Evolutionary conservation across 2,797 vertebrate genomes (phyloP).

Genomic region (Centroberyx gerrardi): DNA sequence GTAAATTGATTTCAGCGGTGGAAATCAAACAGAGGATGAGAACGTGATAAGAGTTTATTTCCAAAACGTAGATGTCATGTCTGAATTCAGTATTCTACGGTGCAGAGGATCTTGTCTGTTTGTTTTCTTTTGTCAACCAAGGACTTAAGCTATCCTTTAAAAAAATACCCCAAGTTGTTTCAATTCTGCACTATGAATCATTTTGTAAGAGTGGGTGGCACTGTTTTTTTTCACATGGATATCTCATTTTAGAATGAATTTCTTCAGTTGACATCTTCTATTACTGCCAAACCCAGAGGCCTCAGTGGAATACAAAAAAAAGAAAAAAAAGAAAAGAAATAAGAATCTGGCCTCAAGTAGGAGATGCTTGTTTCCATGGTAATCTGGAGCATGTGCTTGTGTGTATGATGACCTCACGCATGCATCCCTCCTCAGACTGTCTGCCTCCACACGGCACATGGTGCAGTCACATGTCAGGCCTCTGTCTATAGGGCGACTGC

Average conservation of each 20-base stretch:
- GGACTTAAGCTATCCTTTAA: too few species aligned
- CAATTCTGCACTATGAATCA: constrained; percentile 51
- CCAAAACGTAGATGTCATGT: too few species aligned
- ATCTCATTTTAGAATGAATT: constrained; percentile 57
- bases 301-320: constrained; percentile 26
- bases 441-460: constrained; percentile 54
- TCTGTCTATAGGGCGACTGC: background rate
- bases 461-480: constrained; percentile 42
- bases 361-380: constrained; percentile 79
- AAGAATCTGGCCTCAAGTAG: constrained; percentile 42
- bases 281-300: constrained; percentile 49
- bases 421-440: constrained; percentile 51
- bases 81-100: too few species aligned
- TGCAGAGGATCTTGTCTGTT: too few species aligned
- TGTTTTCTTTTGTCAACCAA: too few species aligned
- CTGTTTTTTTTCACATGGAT: constrained; percentile 23
- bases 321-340: constrained; percentile 10
- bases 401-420: constrained; percentile 67
- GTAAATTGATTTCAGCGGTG: background rate
- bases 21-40: background rate
- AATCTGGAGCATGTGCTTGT: constrained; percentile 62
- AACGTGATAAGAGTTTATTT: background rate
- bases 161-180: too few species aligned
- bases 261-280: constrained; percentile 55
- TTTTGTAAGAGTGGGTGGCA: constrained; percentile 50